A percentile compares a stretch with the other conserved stretches of the same genome.
Evolutionary conservation across 1,140 invertebrate genomes (phyloP).

Genomic region (Spodoptera frugiperda): DNA sequence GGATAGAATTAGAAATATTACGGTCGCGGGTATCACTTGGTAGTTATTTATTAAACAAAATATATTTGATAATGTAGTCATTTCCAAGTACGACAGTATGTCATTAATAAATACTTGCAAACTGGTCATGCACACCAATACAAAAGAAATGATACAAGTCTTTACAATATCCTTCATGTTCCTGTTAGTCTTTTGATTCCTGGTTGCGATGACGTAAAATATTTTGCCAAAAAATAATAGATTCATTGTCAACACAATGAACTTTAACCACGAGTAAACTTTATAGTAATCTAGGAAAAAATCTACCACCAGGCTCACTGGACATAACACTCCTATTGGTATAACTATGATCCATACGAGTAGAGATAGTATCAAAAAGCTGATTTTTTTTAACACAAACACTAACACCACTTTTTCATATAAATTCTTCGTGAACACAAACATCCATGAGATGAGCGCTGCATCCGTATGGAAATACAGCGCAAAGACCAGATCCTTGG

Average conservation of each 20-base stretch:
- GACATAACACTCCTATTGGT: conserved; percentile 56
- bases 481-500: conserved; percentile 4
- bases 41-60: conserved; percentile 67
- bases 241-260: conserved; percentile 60
- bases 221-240: conserved; percentile 60
- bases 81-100: conserved; percentile 56
- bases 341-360: conserved; percentile 55
- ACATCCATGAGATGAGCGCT: conserved; percentile 62
- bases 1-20: conserved; percentile 31
- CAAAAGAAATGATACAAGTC: conserved; percentile 58
- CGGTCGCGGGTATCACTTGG: conserved; percentile 53
- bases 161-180: conserved; percentile 60
- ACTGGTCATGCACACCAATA: conserved; percentile 62
- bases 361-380: conserved; percentile 46
- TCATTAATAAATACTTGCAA: conserved; percentile 66
- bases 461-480: conserved; percentile 64
- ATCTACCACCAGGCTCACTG: conserved; percentile 49
- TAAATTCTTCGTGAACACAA: conserved; percentile 68
- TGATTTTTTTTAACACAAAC: conserved; percentile 54
- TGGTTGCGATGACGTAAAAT: conserved; percentile 56
- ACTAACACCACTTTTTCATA: conserved; percentile 67
- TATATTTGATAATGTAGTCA: conserved; percentile 36
- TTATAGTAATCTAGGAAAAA: conserved; percentile 46
- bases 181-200: conserved; percentile 44
- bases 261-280: conserved; percentile 58